Conservation (phyloP, 1,140 invertebrate species). For the Drosophila suzukii region DNA sequence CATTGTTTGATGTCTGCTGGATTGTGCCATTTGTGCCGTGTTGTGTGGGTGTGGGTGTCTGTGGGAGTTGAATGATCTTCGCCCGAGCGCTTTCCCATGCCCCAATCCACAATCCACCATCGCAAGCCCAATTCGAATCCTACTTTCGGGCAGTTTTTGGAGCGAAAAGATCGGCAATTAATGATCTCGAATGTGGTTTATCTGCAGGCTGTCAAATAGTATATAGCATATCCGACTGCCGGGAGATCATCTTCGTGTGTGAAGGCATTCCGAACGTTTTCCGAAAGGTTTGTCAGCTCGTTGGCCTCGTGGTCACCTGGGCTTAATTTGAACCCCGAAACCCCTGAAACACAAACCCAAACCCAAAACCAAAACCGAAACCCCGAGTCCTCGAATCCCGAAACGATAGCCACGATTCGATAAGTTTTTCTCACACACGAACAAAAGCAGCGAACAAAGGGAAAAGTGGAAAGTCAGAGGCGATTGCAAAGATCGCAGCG, state of each 20-base stretch:
- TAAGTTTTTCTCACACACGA: conserved; percentile 80
- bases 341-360: neutral
- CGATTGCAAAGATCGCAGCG: conserved; percentile 75
- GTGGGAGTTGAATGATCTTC: conserved; percentile 55
- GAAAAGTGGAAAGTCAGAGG: conserved; percentile 78
- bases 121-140: conserved; percentile 19
- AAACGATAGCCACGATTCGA: conserved; percentile 68
- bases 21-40: conserved; percentile 35
- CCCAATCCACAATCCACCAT: conserved; percentile 11
- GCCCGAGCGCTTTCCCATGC: conserved; percentile 41
- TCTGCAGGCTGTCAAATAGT: conserved; percentile 48
- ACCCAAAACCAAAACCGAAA: neutral
- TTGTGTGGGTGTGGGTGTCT: conserved; percentile 57
- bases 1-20: conserved; percentile 66
- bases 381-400: conserved; percentile 13
- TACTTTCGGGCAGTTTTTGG: conserved; percentile 52
- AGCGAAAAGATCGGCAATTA: conserved; percentile 68
- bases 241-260: conserved; percentile 51
- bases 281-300: conserved; percentile 75
- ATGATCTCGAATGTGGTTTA: conserved; percentile 74
- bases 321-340: conserved; percentile 60
- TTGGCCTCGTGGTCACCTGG: conserved; percentile 80
- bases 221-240: conserved; percentile 23
- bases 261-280: conserved; percentile 44
- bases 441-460: conserved; percentile 54